Base-by-base conservation (phyloP, 2,797 vertebrate species). In the Prunella strophiata region DNA sequence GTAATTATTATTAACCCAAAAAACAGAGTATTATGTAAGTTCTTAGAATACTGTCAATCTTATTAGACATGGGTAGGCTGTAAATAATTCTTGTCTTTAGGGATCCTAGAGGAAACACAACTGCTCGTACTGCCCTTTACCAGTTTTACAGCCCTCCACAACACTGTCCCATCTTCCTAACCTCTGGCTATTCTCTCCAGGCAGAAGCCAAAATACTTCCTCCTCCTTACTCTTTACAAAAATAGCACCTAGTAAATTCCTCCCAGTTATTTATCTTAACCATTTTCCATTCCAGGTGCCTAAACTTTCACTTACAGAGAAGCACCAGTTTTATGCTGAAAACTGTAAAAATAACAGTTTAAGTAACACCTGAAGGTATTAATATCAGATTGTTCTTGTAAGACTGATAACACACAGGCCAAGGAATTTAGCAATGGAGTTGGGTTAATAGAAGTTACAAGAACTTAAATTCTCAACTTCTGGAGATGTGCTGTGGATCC, bases 61-160 rank as follows among this genome's bases (percentile, higher is more conserved):
- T 27, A 32, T n/a, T 70, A 62, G 58, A 30, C 40, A 34, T 2
- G 19, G 25, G 8, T 21, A 68, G 43, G 30, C 12, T 73, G 32
- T 34, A 76, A 79, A 15, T 11, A 72, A 48, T 34, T 83, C 23
- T n/a, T 58, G 2, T 32, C 38, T 88, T 88, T 30, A 40, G 7
- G 15, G 42, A 75, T n/a, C 15, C 61, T 4, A 15, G 10, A 62
- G 17, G 51, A 58, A 54, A 71, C 32, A 19, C 0, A 4, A 45
- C 16, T 54, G 36, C 19, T 61, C 2, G 0, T 23, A 54, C 32
- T 22, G 52, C 2, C 22, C 27, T 29, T 36, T 11, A 42, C 1
- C 12, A 89, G 20, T 51, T 48, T 29, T 19, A 54, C 58, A 67
- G 29, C 3, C 9, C 4, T 50, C 48, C 15, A 27, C 12, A 51